A percentile compares a stretch with the other conserved stretches of the same genome.
phyloP scores from a whole-genome alignment of 2,113 vertebrate genomes.

The Scartelaos histophorus region DNA sequence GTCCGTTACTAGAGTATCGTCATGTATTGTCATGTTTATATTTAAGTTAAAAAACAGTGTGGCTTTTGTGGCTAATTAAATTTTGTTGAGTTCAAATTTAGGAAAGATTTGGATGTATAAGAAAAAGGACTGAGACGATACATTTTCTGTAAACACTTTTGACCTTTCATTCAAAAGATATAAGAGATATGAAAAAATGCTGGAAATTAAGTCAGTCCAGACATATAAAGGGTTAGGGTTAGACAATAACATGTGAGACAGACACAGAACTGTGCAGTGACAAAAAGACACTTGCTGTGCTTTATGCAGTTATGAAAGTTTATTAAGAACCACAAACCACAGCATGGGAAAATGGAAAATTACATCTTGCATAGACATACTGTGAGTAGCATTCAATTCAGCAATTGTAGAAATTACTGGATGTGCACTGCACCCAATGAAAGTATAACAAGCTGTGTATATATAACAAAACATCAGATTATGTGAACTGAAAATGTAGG shows the following conservation, averaged over 20 bases:
- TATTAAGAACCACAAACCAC: neutral
- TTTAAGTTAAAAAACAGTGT: neutral
- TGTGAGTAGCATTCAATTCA: conserved; percentile 7
- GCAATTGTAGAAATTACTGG: neutral
- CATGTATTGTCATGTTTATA: neutral
- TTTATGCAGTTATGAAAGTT: conserved; percentile 4
- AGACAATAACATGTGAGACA: conserved; percentile 8
- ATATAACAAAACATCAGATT: neutral
- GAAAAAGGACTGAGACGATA: too few relatives aligned
- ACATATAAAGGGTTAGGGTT: too few relatives aligned
- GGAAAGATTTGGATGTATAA: neutral
- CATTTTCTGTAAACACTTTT: neutral
- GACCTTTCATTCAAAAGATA: conserved; percentile 22
- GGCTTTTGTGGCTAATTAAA: neutral
- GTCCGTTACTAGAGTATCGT: neutral
- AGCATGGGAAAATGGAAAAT: conserved; percentile 35
- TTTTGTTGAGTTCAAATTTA: neutral
- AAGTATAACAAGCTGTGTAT: neutral
- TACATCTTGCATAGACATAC: neutral
- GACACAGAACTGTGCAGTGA: conserved; percentile 1
- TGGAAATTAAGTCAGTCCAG: neutral
- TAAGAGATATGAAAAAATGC: conserved; percentile 22
- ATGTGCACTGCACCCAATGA: conserved; percentile 2
- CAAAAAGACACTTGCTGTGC: neutral
- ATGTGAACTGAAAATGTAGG: neutral